Base-by-base conservation (phyloP, 2,888 invertebrate species). In the Cantharis flavilabris region DNA sequence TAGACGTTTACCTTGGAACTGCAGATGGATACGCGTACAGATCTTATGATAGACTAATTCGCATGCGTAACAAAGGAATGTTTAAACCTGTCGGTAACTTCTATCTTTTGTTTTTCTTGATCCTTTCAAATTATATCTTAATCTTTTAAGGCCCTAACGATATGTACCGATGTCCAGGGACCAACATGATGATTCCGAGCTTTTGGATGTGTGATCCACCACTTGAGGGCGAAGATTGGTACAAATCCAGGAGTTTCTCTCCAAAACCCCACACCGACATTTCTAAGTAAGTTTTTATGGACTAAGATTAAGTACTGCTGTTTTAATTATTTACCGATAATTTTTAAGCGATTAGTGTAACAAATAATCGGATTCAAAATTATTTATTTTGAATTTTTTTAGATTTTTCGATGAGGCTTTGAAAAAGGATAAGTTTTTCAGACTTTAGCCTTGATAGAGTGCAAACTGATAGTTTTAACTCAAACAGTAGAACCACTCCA, bases 1-100 rank as follows among this genome's bases (percentile, higher is more conserved):
- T 90, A 14, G 91, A 91, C 82, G 86, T 89, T 74, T 90, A 90
- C 77, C 85, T 90, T 65, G 90, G 90, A 18, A 87, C 88, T 83
- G 90, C 90, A 1, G 90, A 92, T 85, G 91, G 91, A 26, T 91
- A 90, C 81, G 88, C 91, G 0, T 91, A 91, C 80, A 90, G 89
- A 70, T 91, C 91, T 1, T 85, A 84, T 69, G 87, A 89, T 80
- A 87, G 90, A 82, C 88, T 90, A 80, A 84, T 79, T 3, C 89
- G 87, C 84, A 90, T 90, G 90, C 89, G 90, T 80, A 86, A 87
- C 33, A 91, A 90, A 83, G 90, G 90, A 20, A 87, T 90, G 9
- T 85, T 90, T n/a, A 90, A 91, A 83, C 90, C 91, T n/a, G 86
- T 89, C 67, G 87, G 86, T 81, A 72, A 72, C 26, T 49, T 49